Percentiles rank a stretch among this genome's conserved stretches.
phyloP scores from a whole-genome alignment of 2,888 invertebrate genomes.

The Crepidodera aurea region DNA sequence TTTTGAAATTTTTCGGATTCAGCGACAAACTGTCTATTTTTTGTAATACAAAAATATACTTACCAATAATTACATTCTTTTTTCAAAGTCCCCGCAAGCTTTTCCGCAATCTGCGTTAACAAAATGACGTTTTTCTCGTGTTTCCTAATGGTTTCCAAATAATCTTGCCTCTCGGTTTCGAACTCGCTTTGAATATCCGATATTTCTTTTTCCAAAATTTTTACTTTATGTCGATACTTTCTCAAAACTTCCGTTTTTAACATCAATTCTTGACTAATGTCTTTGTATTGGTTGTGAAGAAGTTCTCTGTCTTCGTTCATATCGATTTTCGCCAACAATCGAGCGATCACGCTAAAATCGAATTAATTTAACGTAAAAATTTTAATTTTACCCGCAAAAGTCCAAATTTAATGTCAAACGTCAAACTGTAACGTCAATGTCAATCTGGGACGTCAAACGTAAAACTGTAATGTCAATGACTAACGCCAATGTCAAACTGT shows the following conservation, averaged over 20 bases:
- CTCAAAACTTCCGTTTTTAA: conserved; percentile 74
- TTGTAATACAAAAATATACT: conserved; percentile 31
- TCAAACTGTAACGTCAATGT: too few relatives aligned
- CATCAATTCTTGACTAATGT: conserved; percentile 79
- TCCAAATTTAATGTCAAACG: too few relatives aligned
- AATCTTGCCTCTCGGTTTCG: conserved; percentile 82
- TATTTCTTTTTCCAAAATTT: conserved; percentile 75
- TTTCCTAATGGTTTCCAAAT: conserved; percentile 80
- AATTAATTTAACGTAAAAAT: too few relatives aligned
- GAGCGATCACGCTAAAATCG: conserved; percentile 66
- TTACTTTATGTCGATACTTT: conserved; percentile 71
- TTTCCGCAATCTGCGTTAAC: conserved; percentile 70
- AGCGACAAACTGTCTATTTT: too few relatives aligned
- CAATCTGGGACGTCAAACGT: too few relatives aligned
- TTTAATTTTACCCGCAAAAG: too few relatives aligned
- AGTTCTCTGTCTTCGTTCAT: conserved; percentile 74
- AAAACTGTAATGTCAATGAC: too few relatives aligned
- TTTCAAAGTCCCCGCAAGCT: conserved; percentile 73
- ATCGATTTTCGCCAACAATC: conserved; percentile 68
- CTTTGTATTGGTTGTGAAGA: conserved; percentile 78
- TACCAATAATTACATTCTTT: conserved; percentile 78
- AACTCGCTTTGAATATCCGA: conserved; percentile 82
- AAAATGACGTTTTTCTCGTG: conserved; percentile 76
- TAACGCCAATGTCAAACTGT: too few relatives aligned
- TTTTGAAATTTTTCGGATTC: too few relatives aligned